phyloP scores from a whole-genome alignment of 2,888 invertebrate species.

The Entomobrya multifasciata region DNA sequence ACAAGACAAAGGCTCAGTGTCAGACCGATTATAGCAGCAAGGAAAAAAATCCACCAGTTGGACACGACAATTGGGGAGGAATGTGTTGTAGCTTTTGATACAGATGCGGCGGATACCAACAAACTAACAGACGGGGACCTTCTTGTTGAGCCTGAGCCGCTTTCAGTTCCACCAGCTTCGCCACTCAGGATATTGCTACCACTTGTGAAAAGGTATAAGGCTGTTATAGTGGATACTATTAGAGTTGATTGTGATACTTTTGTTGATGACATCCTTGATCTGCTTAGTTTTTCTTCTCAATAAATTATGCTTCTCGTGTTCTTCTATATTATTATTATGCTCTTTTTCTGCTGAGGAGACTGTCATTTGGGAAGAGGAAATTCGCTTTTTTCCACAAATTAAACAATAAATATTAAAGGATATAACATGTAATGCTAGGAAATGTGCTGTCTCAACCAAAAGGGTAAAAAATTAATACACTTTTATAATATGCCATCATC shows the following conservation, averaged over 20 bases:
- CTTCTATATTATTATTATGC: conserved; percentile 16
- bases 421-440: not conserved
- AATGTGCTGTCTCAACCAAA: not conserved
- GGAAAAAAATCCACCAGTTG: conserved; percentile 76
- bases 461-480: not conserved
- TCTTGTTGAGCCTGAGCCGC: not conserved
- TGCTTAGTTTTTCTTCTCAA: conserved; percentile 40
- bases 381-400: conserved; percentile 44
- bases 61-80: conserved; percentile 70
- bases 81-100: conserved; percentile 55
- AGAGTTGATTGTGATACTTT: conserved; percentile 60
- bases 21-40: conserved; percentile 74
- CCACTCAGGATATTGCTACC: conserved; percentile 46
- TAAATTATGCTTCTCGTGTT: conserved; percentile 32
- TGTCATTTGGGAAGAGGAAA: conserved; percentile 68
- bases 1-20: conserved; percentile 75
- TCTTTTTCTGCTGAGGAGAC: conserved; percentile 32
- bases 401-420: conserved; percentile 44
- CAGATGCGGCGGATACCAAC: conserved; percentile 52
- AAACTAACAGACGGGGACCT: conserved; percentile 40
- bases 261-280: conserved; percentile 70
- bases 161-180: not conserved
- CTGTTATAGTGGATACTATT: conserved; percentile 55
- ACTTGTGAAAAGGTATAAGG: conserved; percentile 60
- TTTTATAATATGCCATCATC: conserved; percentile 2